Percentiles rank a stretch among this genome's conserved stretches.
These are phyloP conservation scores for Trematocara unimaculatum DNA, from an alignment of 2,113 vertebrate genomes.

Conservation along the genomic window DNA sequence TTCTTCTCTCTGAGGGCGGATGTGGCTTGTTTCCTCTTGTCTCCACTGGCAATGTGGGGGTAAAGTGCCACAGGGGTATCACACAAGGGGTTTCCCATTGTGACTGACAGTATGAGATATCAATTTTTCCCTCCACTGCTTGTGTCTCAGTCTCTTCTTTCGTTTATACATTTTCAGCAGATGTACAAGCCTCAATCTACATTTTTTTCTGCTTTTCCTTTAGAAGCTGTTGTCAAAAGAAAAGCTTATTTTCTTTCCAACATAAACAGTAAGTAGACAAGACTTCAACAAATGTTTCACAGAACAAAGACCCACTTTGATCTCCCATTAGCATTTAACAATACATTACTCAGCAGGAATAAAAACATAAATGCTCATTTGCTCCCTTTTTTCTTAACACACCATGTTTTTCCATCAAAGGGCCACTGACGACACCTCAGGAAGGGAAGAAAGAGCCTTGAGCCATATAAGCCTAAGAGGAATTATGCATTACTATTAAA, in stretches of 20 bases:
- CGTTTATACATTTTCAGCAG: background rate
- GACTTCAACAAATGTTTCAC: constrained; percentile 2
- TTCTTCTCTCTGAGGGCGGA: background rate
- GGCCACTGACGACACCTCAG: background rate
- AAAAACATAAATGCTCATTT: constrained; percentile 1
- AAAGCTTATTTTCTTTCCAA: background rate
- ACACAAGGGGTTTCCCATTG: constrained; percentile 11
- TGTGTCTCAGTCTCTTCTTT: background rate
- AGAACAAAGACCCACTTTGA: constrained; percentile 22
- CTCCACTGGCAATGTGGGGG: constrained; percentile 1
- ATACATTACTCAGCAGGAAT: background rate
- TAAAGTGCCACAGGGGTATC: constrained; percentile 13
- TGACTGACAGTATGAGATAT: background rate
- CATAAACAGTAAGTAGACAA: background rate
- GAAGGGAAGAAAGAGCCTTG: constrained; percentile 1
- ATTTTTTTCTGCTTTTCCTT: background rate
- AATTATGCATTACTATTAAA: background rate
- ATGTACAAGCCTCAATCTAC: background rate
- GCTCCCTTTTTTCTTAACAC: background rate
- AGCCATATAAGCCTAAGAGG: constrained; percentile 3
- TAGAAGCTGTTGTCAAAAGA: background rate
- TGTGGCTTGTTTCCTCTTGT: constrained; percentile 29
- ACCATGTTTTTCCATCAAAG: constrained; percentile 11
- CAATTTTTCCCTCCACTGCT: background rate
- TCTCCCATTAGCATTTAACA: background rate